phyloP scores from a whole-genome alignment of 1,140 invertebrate species.

The Drosophila carrolli region DNA sequence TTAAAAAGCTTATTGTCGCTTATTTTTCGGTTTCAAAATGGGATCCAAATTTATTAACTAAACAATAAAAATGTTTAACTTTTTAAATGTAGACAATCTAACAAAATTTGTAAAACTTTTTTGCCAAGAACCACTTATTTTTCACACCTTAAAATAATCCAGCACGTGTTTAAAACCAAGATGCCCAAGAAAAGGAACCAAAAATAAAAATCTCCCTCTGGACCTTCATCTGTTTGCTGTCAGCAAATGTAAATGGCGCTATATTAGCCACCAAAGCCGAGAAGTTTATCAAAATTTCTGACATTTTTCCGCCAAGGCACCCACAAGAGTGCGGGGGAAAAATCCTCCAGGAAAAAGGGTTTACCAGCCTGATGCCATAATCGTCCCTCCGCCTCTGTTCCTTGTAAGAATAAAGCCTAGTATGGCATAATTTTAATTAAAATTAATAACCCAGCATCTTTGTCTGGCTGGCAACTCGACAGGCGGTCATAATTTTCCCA shows the following conservation, averaged over 20 bases:
- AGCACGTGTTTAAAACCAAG: constrained; percentile 21
- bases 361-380: constrained; percentile 39
- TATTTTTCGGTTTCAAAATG: no score
- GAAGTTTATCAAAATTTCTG: constrained; percentile 47
- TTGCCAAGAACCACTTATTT: no score
- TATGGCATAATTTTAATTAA: constrained; percentile 81
- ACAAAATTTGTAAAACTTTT: no score
- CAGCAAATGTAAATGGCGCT: constrained; percentile 60
- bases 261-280: constrained; percentile 51
- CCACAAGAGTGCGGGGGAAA: neutral
- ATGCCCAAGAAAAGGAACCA: constrained; percentile 4
- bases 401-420: constrained; percentile 45
- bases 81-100: no score
- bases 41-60: no score
- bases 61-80: no score
- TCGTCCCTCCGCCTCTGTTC: constrained; percentile 27
- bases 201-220: constrained; percentile 13
- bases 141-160: neutral
- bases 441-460: constrained; percentile 75
- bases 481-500: constrained; percentile 73
- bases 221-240: constrained; percentile 58
- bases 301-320: constrained; percentile 24
- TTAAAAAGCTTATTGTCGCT: no score
- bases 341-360: constrained; percentile 17
- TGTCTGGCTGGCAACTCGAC: constrained; percentile 61